A percentile compares a stretch with the other conserved stretches of the same genome.
Conservation (phyloP, 2,113 vertebrate species). For the Eudyptes chrysolophus region DNA sequence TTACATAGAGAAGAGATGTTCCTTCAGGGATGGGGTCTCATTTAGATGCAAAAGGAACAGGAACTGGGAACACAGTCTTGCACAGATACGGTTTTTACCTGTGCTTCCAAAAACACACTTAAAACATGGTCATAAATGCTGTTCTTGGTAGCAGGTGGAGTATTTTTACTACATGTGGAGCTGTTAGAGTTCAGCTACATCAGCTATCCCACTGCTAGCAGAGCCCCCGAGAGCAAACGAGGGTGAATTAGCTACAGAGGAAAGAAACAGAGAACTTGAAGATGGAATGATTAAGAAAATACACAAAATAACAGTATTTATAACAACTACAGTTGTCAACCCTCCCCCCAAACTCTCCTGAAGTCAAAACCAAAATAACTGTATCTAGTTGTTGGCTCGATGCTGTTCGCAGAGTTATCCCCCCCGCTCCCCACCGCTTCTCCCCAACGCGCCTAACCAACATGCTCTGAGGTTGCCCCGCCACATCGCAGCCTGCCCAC, state of each 20-base stretch:
- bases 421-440: neutral
- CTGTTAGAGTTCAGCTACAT: neutral
- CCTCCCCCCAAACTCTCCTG: neutral
- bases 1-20: neutral
- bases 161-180: neutral
- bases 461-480: rapidly evolving
- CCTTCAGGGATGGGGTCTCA: neutral
- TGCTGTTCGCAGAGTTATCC: neutral
- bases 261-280: neutral
- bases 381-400: rapidly evolving
- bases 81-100: rapidly evolving
- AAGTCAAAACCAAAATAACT: neutral
- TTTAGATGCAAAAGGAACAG: neutral
- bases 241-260: neutral
- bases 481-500: neutral
- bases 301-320: neutral
- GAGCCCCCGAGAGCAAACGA: rapidly evolving
- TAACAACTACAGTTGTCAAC: neutral
- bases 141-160: neutral
- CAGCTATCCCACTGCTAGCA: neutral
- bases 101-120: neutral
- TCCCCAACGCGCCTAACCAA: rapidly evolving
- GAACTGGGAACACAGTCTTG: neutral
- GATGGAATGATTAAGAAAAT: neutral
- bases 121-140: rapidly evolving